Base-by-base conservation (phyloP, 2,113 vertebrate genomes). In the Festucalex cinctus region DNA sequence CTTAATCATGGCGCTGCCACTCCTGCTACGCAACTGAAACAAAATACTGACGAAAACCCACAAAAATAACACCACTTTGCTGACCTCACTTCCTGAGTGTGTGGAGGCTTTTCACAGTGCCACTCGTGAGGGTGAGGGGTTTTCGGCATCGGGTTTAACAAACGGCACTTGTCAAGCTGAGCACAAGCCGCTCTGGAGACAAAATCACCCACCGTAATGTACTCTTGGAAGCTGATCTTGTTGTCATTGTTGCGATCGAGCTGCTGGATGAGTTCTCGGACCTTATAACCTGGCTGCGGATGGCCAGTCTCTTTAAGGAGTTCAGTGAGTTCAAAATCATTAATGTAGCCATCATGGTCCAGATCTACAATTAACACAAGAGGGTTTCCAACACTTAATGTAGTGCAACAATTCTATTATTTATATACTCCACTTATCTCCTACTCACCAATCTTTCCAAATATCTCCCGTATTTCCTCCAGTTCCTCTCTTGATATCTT, bases 401-500 rank as follows among this genome's bases (percentile, higher is more conserved):
- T 39, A 3, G 5, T 0, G 26, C 58, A 43, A 13, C 19, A 16
- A 44, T 36, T 10, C 4, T 7, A 46, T 41, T 0, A 12, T n/a
- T 16, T 7, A 5, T 48, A 22, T 13, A 5, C 43, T 1, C 14
- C 43, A 44, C 43, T n/a, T 1, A 36, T 22, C n/a, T n/a, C n/a
- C 6, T 39, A 93, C 97, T 94, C 82, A 99, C 96, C 96, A 58
- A 96, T 91, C 94, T 93, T 96, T 39, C 73, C 86, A 85, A 99
- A 99, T 59, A 93, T 93, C 75, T 95, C 95, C 56, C 90, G 92
- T 81, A 99, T 93, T 79, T 99, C 97, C 76, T 97, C 95, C 82
- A 94, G 83, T 65, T 98, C 97, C 36, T 99, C 96, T 88, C 94
- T 96, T 81, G 95, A 93, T 83, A 98, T 96, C 37, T 97, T 97